Conservation (phyloP, 2,888 invertebrate species). For the Agrotis ipsilon region DNA sequence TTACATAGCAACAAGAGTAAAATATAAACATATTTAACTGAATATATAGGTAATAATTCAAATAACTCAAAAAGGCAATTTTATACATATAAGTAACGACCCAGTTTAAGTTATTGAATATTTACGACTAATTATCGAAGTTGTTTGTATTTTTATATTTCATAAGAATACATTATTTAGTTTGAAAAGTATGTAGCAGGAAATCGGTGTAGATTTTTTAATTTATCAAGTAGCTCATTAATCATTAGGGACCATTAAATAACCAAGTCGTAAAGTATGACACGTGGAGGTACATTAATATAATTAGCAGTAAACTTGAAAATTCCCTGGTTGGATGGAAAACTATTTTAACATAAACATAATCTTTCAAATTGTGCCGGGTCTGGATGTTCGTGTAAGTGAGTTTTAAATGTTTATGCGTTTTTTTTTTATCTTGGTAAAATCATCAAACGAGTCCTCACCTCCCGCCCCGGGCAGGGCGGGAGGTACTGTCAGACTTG, state of each 20-base stretch:
- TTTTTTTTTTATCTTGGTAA: too few relatives aligned
- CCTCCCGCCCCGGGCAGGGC: too few relatives aligned
- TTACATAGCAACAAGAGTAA: not conserved
- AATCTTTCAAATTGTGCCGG: too few relatives aligned
- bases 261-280: conserved; percentile 10
- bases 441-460: too few relatives aligned
- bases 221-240: conserved; percentile 12
- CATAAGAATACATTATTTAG: conserved; percentile 20
- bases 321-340: not conserved
- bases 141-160: conserved; percentile 12
- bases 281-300: not conserved
- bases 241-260: conserved; percentile 17
- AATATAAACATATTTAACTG: too few relatives aligned
- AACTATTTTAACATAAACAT: not conserved
- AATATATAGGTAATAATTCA: too few relatives aligned
- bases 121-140: not conserved
- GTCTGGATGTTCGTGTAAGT: too few relatives aligned
- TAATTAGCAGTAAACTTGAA: not conserved
- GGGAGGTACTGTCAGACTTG: too few relatives aligned
- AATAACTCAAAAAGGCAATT: not conserved
- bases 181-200: not conserved
- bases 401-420: too few relatives aligned
- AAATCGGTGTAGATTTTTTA: conserved; percentile 10
- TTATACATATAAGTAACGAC: not conserved
- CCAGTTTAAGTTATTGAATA: not conserved